A percentile compares a stretch with the other conserved stretches of the same genome.
These are phyloP conservation scores for Schizopygopsis pylzovi DNA, from an alignment of 2,797 vertebrate genomes.

Conservation along the genomic window DNA sequence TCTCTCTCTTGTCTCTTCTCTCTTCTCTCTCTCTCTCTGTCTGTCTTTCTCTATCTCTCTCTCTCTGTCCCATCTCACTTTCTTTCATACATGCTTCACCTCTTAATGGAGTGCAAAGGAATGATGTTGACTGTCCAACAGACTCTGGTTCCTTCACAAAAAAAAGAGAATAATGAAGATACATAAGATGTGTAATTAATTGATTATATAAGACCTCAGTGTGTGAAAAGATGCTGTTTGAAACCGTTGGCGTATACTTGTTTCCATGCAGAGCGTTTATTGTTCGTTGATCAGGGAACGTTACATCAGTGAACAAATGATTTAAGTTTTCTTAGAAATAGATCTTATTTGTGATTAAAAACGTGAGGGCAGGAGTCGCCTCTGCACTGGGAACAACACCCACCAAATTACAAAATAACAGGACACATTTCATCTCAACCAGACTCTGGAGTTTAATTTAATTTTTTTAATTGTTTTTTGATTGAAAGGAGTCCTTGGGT, in stretches of 20 bases:
- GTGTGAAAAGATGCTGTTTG: constrained; percentile 79
- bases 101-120: constrained; percentile 73
- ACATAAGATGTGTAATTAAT: constrained; percentile 70
- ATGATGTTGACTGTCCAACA: constrained; percentile 75
- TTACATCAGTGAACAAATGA: constrained; percentile 65
- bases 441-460: constrained; percentile 71
- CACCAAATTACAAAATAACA: constrained; percentile 68
- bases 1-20: constrained; percentile 35
- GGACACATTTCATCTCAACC: constrained; percentile 77
- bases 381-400: constrained; percentile 70
- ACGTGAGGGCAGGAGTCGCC: constrained; percentile 72
- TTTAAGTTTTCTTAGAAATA: constrained; percentile 73
- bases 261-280: constrained; percentile 76
- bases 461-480: constrained; percentile 65
- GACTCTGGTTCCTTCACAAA: constrained; percentile 75
- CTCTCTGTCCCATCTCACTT: constrained; percentile 38
- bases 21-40: constrained; percentile 43
- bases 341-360: constrained; percentile 73
- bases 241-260: constrained; percentile 82
- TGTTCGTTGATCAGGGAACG: constrained; percentile 74
- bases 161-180: constrained; percentile 64
- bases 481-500: constrained; percentile 72
- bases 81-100: constrained; percentile 63
- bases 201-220: constrained; percentile 75
- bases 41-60: constrained; percentile 30